Percentiles rank a stretch among this genome's conserved stretches.
Conservation (phyloP, 2,113 vertebrate species). For the Genyomyrus donnyi region DNA sequence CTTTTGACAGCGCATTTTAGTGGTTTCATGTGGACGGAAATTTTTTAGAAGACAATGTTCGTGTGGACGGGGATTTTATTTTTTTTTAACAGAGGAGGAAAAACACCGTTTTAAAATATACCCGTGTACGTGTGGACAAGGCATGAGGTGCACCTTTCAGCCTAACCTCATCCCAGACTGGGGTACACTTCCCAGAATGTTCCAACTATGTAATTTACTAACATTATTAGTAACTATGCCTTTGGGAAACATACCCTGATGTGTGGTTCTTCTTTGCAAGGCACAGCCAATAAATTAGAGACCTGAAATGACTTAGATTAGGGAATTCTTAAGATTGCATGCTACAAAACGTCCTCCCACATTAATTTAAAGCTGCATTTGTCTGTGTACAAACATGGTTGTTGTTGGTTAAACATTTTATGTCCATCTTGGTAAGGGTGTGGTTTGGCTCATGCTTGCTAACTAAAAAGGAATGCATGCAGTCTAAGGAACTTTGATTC, state of each 20-base stretch:
- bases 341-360: neutral
- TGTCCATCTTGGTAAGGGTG: neutral
- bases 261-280: neutral
- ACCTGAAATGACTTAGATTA: neutral
- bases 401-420: neutral
- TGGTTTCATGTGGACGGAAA: too few relatives aligned
- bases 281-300: neutral
- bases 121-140: too few relatives aligned
- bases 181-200: neutral
- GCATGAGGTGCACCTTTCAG: neutral
- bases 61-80: too few relatives aligned
- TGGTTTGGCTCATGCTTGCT: neutral
- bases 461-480: neutral
- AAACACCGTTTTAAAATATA: too few relatives aligned
- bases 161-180: neutral
- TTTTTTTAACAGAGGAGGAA: too few relatives aligned
- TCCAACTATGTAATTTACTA: neutral
- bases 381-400: neutral
- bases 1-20: too few relatives aligned
- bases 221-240: neutral
- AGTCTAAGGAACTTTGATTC: neutral
- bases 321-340: neutral
- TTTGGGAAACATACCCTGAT: neutral
- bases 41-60: too few relatives aligned
- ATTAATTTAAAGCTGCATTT: neutral